Evolutionary conservation across 2,888 invertebrate species (phyloP), one percentile per base, ranked within the genome.

Genomic region (Catocala fraxini): DNA sequence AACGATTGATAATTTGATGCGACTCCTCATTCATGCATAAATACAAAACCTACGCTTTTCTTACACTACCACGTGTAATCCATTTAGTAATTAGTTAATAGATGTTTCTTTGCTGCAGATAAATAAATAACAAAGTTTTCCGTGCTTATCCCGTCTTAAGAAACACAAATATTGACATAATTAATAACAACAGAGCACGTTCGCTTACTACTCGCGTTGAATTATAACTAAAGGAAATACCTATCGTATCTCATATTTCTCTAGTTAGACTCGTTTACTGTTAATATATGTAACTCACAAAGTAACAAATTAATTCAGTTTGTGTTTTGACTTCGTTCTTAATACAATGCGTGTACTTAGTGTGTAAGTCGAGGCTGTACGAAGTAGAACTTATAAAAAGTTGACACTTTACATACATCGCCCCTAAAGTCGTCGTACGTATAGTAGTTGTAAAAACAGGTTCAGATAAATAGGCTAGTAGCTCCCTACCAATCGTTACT

Each of bases 141-240:
- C 78, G 71, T 81, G 75, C 83, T 87, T 87, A 87, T 85, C 87
- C 73, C 84, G 81, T 86, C 85, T 88, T 86, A 81, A 77, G 85
- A 75, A 86, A 82, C 84, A 86, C 87, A 87, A 90, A 90, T 87
- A 90, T 90, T 89, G 88, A 88, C 87, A 86, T 88, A 88, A 90
- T 89, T 89, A 90, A 89, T 89, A 89, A 84, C 79, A 85, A 85
- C 85, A 75, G 84, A 80, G 85, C 89, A 88, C 89, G 89, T 86
- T 76, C 83, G 81, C 77, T 77, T 72, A 73, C 82, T 85, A 83
- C 86, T 81, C 79, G 83, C 63, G 70, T 76, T 83, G 88, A 86
- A 87, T 89, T 81, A 83, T 81, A 85, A 84, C 80, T 82, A 81
- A 80, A 77, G 72, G 71, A 78, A 77, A 79, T 73, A 76, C 71